Conservation (phyloP, 2,888 invertebrate species). For the Dilophus febrilis region DNA sequence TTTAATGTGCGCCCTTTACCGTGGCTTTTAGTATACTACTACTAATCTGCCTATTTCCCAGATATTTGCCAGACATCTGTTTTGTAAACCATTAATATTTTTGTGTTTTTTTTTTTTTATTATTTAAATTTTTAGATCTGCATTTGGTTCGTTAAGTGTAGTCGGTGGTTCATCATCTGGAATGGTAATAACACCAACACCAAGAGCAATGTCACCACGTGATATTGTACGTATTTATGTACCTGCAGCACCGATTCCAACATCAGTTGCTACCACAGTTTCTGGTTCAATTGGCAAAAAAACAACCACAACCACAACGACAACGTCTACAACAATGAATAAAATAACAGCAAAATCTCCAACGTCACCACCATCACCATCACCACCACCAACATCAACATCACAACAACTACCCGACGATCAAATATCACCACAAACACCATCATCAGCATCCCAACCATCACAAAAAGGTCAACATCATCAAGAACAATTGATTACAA, state of each 20-base stretch:
- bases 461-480: too few relatives aligned
- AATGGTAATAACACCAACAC: slow-evolving; percentile 14
- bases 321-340: not conserved
- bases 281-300: slow-evolving; percentile 1
- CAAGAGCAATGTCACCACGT: slow-evolving; percentile 13
- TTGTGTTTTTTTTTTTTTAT: not conserved
- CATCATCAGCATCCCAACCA: too few relatives aligned
- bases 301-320: not conserved
- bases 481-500: slow-evolving; percentile 4
- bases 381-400: not conserved
- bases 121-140: slow-evolving; percentile 8
- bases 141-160: slow-evolving; percentile 12
- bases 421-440: not conserved
- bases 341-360: not conserved
- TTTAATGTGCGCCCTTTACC: too few relatives aligned
- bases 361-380: too few relatives aligned
- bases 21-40: too few relatives aligned
- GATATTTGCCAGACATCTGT: too few relatives aligned
- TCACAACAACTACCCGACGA: not conserved
- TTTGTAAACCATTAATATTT: too few relatives aligned
- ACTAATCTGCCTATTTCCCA: too few relatives aligned
- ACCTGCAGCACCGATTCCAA: slow-evolving; percentile 12
- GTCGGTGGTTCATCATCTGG: slow-evolving; percentile 12
- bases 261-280: slow-evolving; percentile 2
- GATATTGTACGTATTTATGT: slow-evolving; percentile 15